Percentiles rank a stretch among this genome's conserved stretches.
These are phyloP conservation scores for Epinephelus lanceolatus DNA, from an alignment of 2,113 vertebrate species.

Conservation along the genomic window DNA sequence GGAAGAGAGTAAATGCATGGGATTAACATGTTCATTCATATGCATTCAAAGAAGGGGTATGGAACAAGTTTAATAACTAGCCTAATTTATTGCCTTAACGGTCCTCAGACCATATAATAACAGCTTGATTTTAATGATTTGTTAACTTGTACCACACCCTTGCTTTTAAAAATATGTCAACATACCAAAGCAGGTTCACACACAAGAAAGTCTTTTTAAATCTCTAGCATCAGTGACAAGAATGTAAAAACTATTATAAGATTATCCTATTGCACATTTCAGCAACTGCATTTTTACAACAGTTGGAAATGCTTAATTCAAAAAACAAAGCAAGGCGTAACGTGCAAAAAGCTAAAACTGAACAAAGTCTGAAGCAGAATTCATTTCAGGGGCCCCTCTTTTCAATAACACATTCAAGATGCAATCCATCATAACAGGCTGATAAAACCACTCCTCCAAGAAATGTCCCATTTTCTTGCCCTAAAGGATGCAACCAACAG, in stretches of 20 bases:
- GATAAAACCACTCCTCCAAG: background rate
- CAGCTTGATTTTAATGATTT: background rate
- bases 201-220: background rate
- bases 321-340: background rate
- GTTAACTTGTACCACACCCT: constrained; percentile 8
- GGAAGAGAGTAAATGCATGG: constrained; percentile 2
- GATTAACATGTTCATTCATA: constrained; percentile 2
- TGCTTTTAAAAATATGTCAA: constrained; percentile 29
- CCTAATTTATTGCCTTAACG: background rate
- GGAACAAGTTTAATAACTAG: background rate
- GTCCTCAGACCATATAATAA: background rate
- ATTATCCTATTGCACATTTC: background rate
- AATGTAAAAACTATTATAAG: background rate
- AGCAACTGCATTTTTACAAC: background rate
- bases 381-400: background rate
- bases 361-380: background rate
- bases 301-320: constrained; percentile 2
- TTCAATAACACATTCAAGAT: too few relatives aligned
- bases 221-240: background rate
- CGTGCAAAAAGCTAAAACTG: background rate
- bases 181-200: background rate
- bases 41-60: constrained; percentile 39
- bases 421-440: background rate
- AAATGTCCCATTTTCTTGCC: background rate
- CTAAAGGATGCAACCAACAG: background rate